Base-by-base conservation (phyloP, 2,797 vertebrate genomes). In the Chelon auratus region DNA sequence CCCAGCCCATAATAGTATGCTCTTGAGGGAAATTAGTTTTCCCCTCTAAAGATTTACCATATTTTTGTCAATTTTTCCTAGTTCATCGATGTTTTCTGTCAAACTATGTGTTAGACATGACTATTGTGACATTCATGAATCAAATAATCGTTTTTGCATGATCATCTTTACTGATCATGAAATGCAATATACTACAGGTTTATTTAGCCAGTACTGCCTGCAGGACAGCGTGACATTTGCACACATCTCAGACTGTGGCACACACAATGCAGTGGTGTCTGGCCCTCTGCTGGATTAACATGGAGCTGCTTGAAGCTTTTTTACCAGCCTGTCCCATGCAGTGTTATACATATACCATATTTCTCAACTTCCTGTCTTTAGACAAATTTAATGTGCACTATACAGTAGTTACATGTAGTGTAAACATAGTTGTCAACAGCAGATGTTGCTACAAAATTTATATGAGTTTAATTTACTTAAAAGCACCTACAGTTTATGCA, bases 281-380 rank as follows among this genome's bases (percentile, higher is more conserved):
- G 36, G 76, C 79, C 77, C 65, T 82, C 79, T 88, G 66, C 74
- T 87, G 78, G 72, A 45, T 70, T 37, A 24, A 58, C 24, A 62
- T 2, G 55, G 45, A 13, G 51, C 54, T 73, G 45, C 18, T 62
- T 1, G n/a, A 3, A 17, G n/a, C 11, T 62, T 24, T 48, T 14
- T 17, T 2, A 48, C 3, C 39, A 39, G 18, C 2, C 12, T 24
- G 17, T 54, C 9, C 61, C 53, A 63, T 48, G 9, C 53, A 68
- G 30, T 33, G 5, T 6, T 6, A 33, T 33, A 33, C n/a, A 51
- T 45, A 52, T 4, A 15, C 4, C 55, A n/a, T 57, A 53, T 68
- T 55, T 37, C 24, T 18, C n/a, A 13, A 40, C 40, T 24, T n/a
- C 7, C 5, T 15, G 42, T 53, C 12, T 39, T 9, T 40, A 45